Evolutionary conservation across 1,140 invertebrate species (phyloP).

Genomic region (Sitobion miscanthi): DNA sequence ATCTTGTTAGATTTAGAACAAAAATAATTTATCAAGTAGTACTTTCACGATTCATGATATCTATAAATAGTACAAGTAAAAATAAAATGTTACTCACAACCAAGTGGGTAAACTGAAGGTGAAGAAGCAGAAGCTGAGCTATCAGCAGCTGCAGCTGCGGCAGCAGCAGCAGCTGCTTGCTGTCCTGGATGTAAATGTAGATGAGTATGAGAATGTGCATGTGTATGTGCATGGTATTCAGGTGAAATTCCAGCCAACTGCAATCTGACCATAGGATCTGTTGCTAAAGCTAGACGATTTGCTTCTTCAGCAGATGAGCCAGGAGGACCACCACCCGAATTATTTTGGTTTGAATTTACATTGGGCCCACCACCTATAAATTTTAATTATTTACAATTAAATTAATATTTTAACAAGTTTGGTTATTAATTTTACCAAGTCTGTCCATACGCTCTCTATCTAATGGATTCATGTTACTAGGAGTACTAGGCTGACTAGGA

Average conservation of each 20-base stretch:
- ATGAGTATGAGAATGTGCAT: slow-evolving; percentile 86
- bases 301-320: slow-evolving; percentile 64
- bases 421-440: slow-evolving; percentile 66
- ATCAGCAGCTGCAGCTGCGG: slow-evolving; percentile 84
- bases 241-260: slow-evolving; percentile 86
- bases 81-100: slow-evolving; percentile 18
- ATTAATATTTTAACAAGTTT: neutral
- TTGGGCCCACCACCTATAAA: slow-evolving; percentile 40
- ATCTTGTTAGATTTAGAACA: neutral
- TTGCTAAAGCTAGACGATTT: slow-evolving; percentile 74
- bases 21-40: neutral
- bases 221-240: slow-evolving; percentile 82
- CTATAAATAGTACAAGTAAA: neutral
- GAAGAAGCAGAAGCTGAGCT: slow-evolving; percentile 64
- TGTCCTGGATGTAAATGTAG: slow-evolving; percentile 70
- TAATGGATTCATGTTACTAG: slow-evolving; percentile 64
- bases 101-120: slow-evolving; percentile 32
- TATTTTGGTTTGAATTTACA: slow-evolving; percentile 44
- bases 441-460: slow-evolving; percentile 86
- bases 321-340: slow-evolving; percentile 54
- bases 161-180: slow-evolving; percentile 73
- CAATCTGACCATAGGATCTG: slow-evolving; percentile 77
- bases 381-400: neutral
- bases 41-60: neutral
- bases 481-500: slow-evolving; percentile 57